Evolutionary conservation across 2,888 invertebrate genomes (phyloP), one percentile per base, ranked within the genome.

Genomic region (Plagodis dolabraria): DNA sequence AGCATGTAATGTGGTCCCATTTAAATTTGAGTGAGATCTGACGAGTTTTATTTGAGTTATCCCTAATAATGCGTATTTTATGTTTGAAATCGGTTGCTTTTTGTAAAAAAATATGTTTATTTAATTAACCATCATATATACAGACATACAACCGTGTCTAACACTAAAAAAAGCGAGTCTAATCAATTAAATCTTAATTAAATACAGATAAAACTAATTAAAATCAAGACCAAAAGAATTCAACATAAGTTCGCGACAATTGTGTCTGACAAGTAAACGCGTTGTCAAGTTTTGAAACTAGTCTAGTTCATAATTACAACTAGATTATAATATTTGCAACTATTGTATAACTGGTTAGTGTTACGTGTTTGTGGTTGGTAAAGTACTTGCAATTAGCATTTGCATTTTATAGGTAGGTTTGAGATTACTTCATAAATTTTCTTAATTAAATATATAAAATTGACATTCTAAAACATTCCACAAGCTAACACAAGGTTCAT

Each of bases 151-250:
- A 8, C 42, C 10, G 0, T 42, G 6, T 33, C 6, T 34, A n/a
- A 0, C 10, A 40, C 22, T 48, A 42, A n/a, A 9, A 42, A 10
- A 10, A 9, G n/a, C n/a, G n/a, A 43, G n/a, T 45, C 45, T 8
- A 52, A 52, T 52, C 45, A 44, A 52, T 52, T 45, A 52, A 22
- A 45, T 45, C 1, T 10, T n/a, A 52, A 45, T 52, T 38, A 53
- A 38, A 38, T 0, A 4, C 33, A 5, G 7, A 45, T 38, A 10
- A 43, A 34, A 34, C 8, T 8, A 43, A 34, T 43, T 34, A 22
- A 1, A 38, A 38, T 40, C 7, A 40, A 40, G 0, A 43, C 10
- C n/a, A 0, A 8, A n/a, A 8, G 9, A 38, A 48, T 38, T 12
- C 9, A 33, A 9, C 22, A 22, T 6, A 9, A 38, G 48, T 38